These are phyloP conservation scores for Anguilla obscura DNA, from an alignment of 2,797 vertebrate species.

Conservation along the genomic window DNA sequence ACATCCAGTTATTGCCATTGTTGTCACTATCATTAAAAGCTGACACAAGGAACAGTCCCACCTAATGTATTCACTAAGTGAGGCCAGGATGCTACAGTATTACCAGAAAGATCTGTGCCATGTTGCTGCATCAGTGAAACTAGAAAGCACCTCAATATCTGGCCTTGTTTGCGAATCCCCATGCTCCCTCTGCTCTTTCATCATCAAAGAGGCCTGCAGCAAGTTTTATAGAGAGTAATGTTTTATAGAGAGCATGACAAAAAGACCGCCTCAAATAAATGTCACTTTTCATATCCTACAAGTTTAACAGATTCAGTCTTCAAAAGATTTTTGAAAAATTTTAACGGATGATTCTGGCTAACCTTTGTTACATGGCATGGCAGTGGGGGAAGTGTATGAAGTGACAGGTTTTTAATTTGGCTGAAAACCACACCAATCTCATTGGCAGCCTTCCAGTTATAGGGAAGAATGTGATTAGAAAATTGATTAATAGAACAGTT, in stretches of 20 bases:
- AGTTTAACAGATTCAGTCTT: not conserved
- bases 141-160: not conserved
- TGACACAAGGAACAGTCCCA: not conserved
- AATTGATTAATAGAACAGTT: not conserved
- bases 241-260: not conserved
- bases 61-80: not conserved
- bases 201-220: not conserved
- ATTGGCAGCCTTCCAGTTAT: not conserved
- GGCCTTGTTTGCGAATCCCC: not conserved
- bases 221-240: not conserved
- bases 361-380: not conserved
- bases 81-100: not conserved
- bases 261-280: not conserved
- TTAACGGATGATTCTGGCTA: not conserved
- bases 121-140: not conserved
- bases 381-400: not conserved
- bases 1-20: not conserved
- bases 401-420: not conserved
- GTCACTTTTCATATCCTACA: not conserved
- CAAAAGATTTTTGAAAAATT: not conserved
- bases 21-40: not conserved
- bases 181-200: not conserved
- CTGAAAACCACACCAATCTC: not conserved
- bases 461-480: not conserved
- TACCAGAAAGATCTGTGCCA: not conserved